Conservation (phyloP, 2,113 vertebrate genomes). For the Corydoras maculifer region DNA sequence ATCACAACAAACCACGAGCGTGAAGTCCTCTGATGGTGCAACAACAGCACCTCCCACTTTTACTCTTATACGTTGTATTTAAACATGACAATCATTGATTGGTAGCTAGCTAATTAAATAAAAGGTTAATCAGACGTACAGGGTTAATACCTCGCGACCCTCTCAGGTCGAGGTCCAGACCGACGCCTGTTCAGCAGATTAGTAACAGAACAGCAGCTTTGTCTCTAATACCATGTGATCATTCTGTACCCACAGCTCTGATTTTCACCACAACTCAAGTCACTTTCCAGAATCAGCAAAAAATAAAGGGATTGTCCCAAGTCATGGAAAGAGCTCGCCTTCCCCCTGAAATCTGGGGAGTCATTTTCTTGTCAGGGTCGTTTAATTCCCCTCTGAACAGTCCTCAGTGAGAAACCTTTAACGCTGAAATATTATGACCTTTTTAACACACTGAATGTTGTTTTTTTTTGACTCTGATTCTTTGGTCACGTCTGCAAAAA, state of each 20-base stretch:
- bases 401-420: not conserved
- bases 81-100: not conserved
- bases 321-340: constrained; percentile 59
- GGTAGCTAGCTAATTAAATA: not conserved
- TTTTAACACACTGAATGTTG: too few relatives aligned
- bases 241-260: too few relatives aligned
- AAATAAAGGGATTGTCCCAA: constrained; percentile 54
- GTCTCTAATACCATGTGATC: constrained; percentile 54
- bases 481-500: too few relatives aligned
- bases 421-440: too few relatives aligned
- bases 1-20: not conserved
- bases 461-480: too few relatives aligned
- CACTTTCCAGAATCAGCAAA: constrained; percentile 36
- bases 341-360: constrained; percentile 51
- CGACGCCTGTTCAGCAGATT: not conserved
- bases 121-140: not conserved
- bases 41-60: too few relatives aligned
- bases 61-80: too few relatives aligned
- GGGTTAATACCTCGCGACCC: not conserved
- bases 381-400: constrained; percentile 51
- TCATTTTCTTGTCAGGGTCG: constrained; percentile 64
- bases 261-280: constrained; percentile 55
- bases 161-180: not conserved
- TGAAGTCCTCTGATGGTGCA: too few relatives aligned
- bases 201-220: not conserved